Evolutionary conservation across 2,888 invertebrate genomes (phyloP), one percentile per base, ranked within the genome.

Genomic region (Troglohyphantes excavatus): DNA sequence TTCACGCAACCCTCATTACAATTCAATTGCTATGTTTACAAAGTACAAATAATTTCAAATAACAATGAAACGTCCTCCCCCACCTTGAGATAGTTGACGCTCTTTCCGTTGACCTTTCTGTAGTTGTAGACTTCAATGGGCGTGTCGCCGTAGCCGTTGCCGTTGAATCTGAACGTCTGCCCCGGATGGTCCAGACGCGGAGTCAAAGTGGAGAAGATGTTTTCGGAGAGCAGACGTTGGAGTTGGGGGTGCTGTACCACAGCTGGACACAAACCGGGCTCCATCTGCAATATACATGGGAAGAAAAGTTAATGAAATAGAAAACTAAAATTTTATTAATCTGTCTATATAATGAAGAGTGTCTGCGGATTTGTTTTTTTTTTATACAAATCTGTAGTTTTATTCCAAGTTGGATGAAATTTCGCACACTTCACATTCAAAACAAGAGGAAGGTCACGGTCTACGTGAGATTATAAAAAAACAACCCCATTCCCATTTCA

Each of bases 111-210:
- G 6, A 79, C 43, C 68, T 76, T 91, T 13, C 92, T 76, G 87
- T 93, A 93, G 92, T 94, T 93, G 79, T 93, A 92, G 29, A 94
- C 93, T 86, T 93, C 93, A 43, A 93, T 93, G 2, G 93, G 93
- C n/a, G 93, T 92, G 90, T 93, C 93, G n/a, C 94, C 94, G 89
- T 92, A 93, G 27, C 94, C 93, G 46, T 92, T 92, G 0, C 91
- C 90, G 0, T 93, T 93, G 91, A 94, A 93, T 29, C 92, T 91
- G 92, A 94, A 94, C 17, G 92, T 92, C 84, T 93, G 93, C 2
- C 92, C 92, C 0, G 92, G 92, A 19, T 93, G 92, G 19, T 92
- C 93, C 13, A 92, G 92, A 17, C 92, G 90, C 2, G 92, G 92
- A 17, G 92, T 92, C 46, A 91, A 91, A 0, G 92, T 92, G 76